phyloP scores from a whole-genome alignment of 2,888 invertebrate genomes.

The Zeuzera pyrina region DNA sequence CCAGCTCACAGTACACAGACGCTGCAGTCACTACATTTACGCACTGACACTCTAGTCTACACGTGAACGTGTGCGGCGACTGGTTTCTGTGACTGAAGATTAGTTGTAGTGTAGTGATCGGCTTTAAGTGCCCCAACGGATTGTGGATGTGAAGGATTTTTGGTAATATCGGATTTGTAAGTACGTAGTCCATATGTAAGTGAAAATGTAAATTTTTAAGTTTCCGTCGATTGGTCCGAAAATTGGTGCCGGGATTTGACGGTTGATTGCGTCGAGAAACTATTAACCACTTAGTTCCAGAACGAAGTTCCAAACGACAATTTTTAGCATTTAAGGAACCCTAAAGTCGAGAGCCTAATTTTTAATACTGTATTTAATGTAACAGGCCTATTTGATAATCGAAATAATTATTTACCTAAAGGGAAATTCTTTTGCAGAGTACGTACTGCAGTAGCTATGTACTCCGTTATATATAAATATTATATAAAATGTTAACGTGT shows the following conservation, averaged over 20 bases:
- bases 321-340: conserved; percentile 38
- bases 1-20: conserved; percentile 49
- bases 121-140: conserved; percentile 27
- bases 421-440: conserved; percentile 15
- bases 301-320: conserved; percentile 32
- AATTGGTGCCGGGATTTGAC: background rate
- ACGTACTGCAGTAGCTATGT: conserved; percentile 35
- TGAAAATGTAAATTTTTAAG: conserved; percentile 1
- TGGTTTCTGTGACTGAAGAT: conserved; percentile 22
- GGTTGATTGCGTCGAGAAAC: conserved; percentile 24
- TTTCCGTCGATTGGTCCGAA: conserved; percentile 1
- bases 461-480: conserved; percentile 49
- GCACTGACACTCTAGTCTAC: conserved; percentile 60
- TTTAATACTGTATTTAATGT: conserved; percentile 48
- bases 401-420: conserved; percentile 34
- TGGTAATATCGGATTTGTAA: conserved; percentile 18
- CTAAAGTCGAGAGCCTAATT: conserved; percentile 53
- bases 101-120: conserved; percentile 19
- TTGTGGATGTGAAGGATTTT: background rate
- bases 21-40: conserved; percentile 52
- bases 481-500: conserved; percentile 65
- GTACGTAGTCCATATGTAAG: conserved; percentile 23
- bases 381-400: conserved; percentile 62
- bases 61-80: conserved; percentile 47
- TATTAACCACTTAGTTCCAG: conserved; percentile 29